A percentile compares a stretch with the other conserved stretches of the same genome.
Evolutionary conservation across 2,797 vertebrate genomes (phyloP).

Genomic region (Notolabrus celidotus): DNA sequence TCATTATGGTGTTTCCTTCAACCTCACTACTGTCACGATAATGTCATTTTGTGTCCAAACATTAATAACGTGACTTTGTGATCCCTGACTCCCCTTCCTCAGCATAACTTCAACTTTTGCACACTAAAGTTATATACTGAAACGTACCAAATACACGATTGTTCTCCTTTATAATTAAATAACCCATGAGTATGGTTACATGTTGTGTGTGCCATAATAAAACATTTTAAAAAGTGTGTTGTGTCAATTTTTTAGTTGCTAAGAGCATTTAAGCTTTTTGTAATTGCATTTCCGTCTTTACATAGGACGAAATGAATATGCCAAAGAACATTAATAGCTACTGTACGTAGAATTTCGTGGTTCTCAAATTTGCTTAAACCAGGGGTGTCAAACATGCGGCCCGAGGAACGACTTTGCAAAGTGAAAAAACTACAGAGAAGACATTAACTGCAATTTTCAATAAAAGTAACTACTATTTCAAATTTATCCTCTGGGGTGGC

Average conservation of each 20-base stretch:
- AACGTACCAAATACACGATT: conserved; percentile 42
- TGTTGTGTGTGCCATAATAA: conserved; percentile 76
- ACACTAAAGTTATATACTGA: conserved; percentile 46
- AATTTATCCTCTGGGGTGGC: too few relatives aligned
- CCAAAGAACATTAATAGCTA: too few relatives aligned
- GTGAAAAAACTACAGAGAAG: too few relatives aligned
- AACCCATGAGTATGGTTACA: conserved; percentile 49
- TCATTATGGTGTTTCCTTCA: conserved; percentile 1
- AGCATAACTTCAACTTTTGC: conserved; percentile 31
- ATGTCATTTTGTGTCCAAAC: conserved; percentile 21
- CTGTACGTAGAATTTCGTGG: too few relatives aligned
- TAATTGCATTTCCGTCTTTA: not conserved
- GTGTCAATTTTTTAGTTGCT: conserved; percentile 12
- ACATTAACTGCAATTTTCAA: too few relatives aligned
- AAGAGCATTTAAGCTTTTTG: not conserved
- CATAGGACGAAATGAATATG: not conserved
- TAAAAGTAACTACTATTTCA: too few relatives aligned
- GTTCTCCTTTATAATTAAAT: conserved; percentile 35
- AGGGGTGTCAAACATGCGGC: too few relatives aligned
- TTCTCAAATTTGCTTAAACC: not conserved
- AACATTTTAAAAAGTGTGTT: conserved; percentile 35
- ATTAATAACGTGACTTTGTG: conserved; percentile 9
- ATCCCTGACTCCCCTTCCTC: not conserved
- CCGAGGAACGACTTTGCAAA: too few relatives aligned
- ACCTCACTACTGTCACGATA: conserved; percentile 3